Percentiles rank a stretch among this genome's conserved stretches.
Conservation (phyloP, 2,113 vertebrate genomes). For the Nymphicus hollandicus region DNA sequence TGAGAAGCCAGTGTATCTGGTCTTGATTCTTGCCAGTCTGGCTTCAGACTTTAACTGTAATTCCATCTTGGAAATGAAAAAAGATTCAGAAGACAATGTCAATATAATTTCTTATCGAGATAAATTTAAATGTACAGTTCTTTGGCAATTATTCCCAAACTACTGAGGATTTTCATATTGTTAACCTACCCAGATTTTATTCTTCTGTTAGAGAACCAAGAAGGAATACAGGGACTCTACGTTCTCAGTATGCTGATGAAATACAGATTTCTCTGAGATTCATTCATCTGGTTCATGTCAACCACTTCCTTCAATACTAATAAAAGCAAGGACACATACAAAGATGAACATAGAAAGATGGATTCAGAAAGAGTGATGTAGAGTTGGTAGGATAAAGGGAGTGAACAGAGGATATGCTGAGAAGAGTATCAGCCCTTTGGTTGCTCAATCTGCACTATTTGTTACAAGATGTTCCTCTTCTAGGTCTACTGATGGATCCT, state of each 20-base stretch:
- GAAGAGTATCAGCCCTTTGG: background rate
- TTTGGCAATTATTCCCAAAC: background rate
- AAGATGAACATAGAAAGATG: background rate
- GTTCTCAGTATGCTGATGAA: background rate
- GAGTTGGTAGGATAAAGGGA: background rate
- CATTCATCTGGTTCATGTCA: background rate
- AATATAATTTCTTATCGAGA: background rate
- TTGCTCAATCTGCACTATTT: background rate
- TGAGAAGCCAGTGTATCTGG: rapidly evolving
- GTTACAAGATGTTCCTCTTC: background rate
- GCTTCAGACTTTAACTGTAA: background rate
- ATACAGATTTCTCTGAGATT: background rate
- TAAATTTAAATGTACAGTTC: background rate
- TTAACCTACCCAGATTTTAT: background rate
- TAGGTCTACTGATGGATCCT: background rate
- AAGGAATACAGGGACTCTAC: background rate
- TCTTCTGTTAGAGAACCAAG: background rate
- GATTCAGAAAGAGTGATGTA: background rate
- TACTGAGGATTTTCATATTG: background rate
- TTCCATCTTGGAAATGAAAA: background rate
- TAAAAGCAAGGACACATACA: background rate
- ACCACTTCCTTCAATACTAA: background rate
- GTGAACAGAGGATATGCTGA: background rate
- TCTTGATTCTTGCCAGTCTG: background rate
- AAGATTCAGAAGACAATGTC: background rate